Percentiles rank a stretch among this genome's conserved stretches.
phyloP scores from a whole-genome alignment of 2,113 vertebrate genomes.

The human region DNA sequence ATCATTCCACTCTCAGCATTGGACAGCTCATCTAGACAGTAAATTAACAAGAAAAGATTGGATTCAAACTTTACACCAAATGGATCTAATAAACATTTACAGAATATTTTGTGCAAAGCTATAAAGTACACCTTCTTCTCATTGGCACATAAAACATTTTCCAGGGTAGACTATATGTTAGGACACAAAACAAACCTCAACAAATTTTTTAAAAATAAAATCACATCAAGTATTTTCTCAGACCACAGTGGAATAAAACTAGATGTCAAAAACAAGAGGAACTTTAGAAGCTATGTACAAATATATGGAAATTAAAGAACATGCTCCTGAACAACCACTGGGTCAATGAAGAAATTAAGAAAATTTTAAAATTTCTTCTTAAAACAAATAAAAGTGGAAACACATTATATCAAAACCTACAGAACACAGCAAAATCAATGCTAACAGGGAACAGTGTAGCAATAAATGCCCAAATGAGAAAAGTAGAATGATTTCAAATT shows the following conservation, averaged over 20 bases:
- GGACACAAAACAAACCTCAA: not conserved
- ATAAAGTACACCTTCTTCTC: not conserved
- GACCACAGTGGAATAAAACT: not conserved
- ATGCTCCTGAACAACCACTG: not conserved
- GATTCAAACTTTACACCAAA: not conserved
- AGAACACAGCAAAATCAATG: not conserved
- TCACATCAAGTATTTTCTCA: not conserved
- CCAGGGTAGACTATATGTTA: not conserved
- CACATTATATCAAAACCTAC: not conserved
- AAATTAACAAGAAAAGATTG: not conserved
- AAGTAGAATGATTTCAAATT: not conserved
- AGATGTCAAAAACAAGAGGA: not conserved
- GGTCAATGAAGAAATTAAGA: not conserved
- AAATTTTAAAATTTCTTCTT: not conserved
- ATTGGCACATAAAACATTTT: not conserved
- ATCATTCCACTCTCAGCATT: not conserved
- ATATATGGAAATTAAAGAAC: not conserved
- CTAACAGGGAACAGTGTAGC: not conserved
- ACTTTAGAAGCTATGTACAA: not conserved
- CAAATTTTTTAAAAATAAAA: not conserved
- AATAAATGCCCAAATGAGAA: not conserved
- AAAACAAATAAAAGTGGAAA: not conserved
- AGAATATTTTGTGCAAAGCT: not conserved
- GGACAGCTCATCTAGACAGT: not conserved
- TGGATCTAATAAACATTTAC: not conserved